Conservation (phyloP, 2,797 vertebrate species). For the Brotula barbata region DNA sequence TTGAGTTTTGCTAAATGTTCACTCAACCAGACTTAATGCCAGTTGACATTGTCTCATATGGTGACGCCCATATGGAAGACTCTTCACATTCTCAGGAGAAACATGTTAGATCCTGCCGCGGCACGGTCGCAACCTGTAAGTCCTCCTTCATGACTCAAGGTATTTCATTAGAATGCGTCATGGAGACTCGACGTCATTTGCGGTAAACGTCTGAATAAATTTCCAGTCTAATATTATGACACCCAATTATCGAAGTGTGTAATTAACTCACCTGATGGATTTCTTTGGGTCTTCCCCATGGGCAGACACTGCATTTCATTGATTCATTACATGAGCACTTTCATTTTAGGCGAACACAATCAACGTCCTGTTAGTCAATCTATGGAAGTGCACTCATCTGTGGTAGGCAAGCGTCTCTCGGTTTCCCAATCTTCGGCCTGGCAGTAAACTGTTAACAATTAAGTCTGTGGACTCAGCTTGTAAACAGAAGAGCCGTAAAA, state of each 20-base stretch:
- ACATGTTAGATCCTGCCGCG: slow-evolving; percentile 25
- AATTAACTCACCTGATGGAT: slow-evolving; percentile 21
- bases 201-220: slow-evolving; percentile 24
- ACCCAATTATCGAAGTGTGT: slow-evolving; percentile 17
- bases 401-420: slow-evolving; percentile 35
- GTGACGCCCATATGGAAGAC: slow-evolving; percentile 14
- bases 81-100: slow-evolving; percentile 30
- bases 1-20: slow-evolving; percentile 70
- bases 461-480: slow-evolving; percentile 68
- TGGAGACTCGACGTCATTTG: slow-evolving; percentile 1
- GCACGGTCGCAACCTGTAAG: slow-evolving; percentile 19
- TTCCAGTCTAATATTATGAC: slow-evolving; percentile 4
- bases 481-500: slow-evolving; percentile 73
- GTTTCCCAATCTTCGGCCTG: slow-evolving; percentile 28
- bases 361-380: slow-evolving; percentile 44
- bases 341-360: slow-evolving; percentile 44
- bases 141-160: slow-evolving; percentile 12
- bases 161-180: slow-evolving; percentile 30
- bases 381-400: slow-evolving; percentile 40
- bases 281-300: slow-evolving; percentile 29
- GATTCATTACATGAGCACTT: slow-evolving; percentile 37
- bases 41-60: slow-evolving; percentile 52
- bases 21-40: slow-evolving; percentile 61
- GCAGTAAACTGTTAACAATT: slow-evolving; percentile 74
- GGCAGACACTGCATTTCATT: slow-evolving; percentile 3